Conservation (phyloP, 2,797 vertebrate species). For the Micromesistius poutassou region DNA sequence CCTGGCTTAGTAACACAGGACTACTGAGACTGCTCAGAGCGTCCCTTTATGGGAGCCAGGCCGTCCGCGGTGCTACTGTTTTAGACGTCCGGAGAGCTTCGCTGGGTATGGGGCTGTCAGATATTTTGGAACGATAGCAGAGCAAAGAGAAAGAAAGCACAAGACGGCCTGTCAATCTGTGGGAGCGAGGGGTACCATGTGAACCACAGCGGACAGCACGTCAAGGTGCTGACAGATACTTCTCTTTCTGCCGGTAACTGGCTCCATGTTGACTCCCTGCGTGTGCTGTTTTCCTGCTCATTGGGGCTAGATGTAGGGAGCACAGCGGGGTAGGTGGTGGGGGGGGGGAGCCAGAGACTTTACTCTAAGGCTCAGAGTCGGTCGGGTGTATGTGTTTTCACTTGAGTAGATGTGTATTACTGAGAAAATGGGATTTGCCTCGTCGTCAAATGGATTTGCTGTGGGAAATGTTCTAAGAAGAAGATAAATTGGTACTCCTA, state of each 20-base stretch:
- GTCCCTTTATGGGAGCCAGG: not conserved
- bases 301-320: not conserved
- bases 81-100: conserved; percentile 14
- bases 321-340: conserved; percentile 13
- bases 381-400: conserved; percentile 8
- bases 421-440: not conserved
- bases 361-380: conserved; percentile 14
- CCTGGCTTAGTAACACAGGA: conserved; percentile 38
- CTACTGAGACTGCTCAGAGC: conserved; percentile 34
- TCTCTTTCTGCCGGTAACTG: conserved; percentile 3
- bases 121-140: conserved; percentile 13
- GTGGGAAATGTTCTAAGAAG: not conserved
- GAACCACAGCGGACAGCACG: conserved; percentile 10
- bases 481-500: not conserved
- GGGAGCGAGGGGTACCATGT: conserved; percentile 6
- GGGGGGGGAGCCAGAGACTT: conserved; percentile 9
- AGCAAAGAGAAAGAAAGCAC: conserved; percentile 6
- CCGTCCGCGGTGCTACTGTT: not conserved
- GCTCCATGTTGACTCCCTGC: not conserved
- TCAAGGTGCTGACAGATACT: not conserved
- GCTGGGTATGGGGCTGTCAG: conserved; percentile 20
- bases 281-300: not conserved
- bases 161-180: conserved; percentile 21
- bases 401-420: not conserved
- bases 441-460: not conserved